A percentile compares a stretch with the other conserved stretches of the same genome.
Conservation (phyloP, 2,888 invertebrate genomes). For the Drosophila neutralis region DNA sequence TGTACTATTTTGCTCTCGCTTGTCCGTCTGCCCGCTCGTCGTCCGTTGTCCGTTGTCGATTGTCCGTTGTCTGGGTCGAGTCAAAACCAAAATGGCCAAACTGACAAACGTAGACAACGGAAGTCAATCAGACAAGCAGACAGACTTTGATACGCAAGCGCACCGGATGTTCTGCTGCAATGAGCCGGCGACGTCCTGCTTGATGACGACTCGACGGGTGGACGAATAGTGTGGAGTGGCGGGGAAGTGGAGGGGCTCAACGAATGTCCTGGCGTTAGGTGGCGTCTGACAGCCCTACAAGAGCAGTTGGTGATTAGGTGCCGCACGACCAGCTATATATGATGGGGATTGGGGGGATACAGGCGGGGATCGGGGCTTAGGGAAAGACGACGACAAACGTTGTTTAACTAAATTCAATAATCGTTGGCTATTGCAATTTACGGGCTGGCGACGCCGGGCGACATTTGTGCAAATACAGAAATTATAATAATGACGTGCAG, state of each 20-base stretch:
- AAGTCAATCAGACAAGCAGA: conserved; percentile 76
- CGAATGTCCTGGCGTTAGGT: conserved; percentile 36
- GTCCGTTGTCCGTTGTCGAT: background rate
- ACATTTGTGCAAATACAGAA: conserved; percentile 81
- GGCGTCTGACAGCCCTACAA: conserved; percentile 49
- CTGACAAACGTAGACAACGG: conserved; percentile 79
- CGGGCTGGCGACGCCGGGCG: conserved; percentile 55
- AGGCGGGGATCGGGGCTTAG: background rate
- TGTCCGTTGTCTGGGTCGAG: conserved; percentile 38
- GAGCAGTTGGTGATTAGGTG: conserved; percentile 71
- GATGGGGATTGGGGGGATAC: background rate
- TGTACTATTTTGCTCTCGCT: conserved; percentile 3
- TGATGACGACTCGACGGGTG: background rate
- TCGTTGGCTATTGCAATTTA: conserved; percentile 81
- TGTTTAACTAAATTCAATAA: conserved; percentile 82
- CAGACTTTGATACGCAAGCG: conserved; percentile 76
- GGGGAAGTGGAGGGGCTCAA: background rate
- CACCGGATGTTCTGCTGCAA: conserved; percentile 73
- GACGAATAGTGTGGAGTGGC: background rate
- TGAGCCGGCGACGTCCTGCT: conserved; percentile 57
- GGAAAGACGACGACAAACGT: conserved; percentile 70
- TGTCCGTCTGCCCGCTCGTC: background rate
- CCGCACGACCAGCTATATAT: conserved; percentile 16
- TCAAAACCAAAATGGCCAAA: conserved; percentile 77
- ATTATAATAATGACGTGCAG: conserved; percentile 80